Conservation (phyloP, 2,888 invertebrate species). For the Campoletis raptor region DNA sequence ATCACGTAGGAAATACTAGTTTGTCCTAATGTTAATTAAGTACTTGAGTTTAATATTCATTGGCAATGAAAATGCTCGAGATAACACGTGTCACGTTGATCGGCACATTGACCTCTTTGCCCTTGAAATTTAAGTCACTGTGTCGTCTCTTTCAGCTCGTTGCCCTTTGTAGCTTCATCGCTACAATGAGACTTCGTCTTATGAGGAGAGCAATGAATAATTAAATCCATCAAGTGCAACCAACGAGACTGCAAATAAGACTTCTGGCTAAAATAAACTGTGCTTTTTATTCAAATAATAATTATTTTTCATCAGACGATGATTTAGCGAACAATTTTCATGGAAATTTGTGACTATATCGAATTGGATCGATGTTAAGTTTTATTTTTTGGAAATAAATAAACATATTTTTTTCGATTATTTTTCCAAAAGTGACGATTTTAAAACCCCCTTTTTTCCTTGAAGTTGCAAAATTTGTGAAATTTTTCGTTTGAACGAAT, state of each 20-base stretch:
- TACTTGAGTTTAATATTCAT: background rate
- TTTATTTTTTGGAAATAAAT: no score
- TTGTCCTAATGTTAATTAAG: background rate
- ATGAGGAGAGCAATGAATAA: background rate
- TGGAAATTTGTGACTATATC: background rate
- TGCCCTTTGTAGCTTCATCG: conserved; percentile 23
- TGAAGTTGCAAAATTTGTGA: background rate
- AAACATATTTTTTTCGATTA: background rate
- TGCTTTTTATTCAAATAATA: background rate
- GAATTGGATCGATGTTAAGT: background rate
- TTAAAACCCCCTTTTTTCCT: background rate
- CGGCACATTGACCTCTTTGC: conserved; percentile 51
- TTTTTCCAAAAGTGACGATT: background rate
- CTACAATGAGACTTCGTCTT: background rate
- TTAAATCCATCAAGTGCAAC: background rate
- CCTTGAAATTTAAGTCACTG: conserved; percentile 51
- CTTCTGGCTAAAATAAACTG: background rate
- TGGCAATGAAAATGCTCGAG: conserved; percentile 19
- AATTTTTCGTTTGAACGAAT: background rate
- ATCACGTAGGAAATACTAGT: background rate
- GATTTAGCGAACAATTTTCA: background rate
- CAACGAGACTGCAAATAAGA: background rate
- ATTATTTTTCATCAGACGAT: background rate
- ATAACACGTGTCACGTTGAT: background rate
- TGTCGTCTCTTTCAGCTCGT: conserved; percentile 22